Conservation (phyloP, 2,113 vertebrate genomes). For the Aptenodytes patagonicus region DNA sequence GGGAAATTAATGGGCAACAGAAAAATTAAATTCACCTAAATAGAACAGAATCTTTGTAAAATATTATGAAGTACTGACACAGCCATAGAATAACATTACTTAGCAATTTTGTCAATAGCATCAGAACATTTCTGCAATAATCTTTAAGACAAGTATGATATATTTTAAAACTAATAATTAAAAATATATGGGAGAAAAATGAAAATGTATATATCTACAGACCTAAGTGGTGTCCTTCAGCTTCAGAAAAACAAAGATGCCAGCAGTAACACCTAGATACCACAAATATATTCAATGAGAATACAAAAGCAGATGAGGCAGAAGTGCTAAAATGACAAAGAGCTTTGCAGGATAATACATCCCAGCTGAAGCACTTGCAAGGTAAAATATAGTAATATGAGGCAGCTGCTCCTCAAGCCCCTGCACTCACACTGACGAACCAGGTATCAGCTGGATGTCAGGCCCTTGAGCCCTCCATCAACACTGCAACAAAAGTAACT, state of each 20-base stretch:
- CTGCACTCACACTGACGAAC: neutral
- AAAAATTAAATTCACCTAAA: conserved; percentile 61
- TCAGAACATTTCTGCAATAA: conserved; percentile 24
- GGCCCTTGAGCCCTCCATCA: neutral
- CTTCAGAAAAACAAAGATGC: conserved; percentile 22
- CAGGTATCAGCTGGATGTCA: neutral
- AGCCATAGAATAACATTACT: neutral
- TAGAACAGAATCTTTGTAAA: neutral
- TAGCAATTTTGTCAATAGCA: conserved; percentile 17
- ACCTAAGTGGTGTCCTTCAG: neutral
- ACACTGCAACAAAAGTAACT: neutral
- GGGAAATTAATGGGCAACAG: neutral
- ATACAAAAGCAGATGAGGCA: neutral
- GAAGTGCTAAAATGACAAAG: neutral
- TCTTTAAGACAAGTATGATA: conserved; percentile 21
- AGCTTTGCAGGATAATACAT: neutral
- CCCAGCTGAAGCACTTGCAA: neutral
- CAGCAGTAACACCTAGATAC: neutral
- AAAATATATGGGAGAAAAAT: conserved; percentile 8
- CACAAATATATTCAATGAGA: neutral
- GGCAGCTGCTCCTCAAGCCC: neutral
- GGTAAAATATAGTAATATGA: neutral
- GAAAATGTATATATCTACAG: neutral
- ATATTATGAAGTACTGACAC: neutral
- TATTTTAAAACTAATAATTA: conserved; percentile 28